Evolutionary conservation across 2,888 invertebrate species (phyloP).

Genomic region (Drosophila mercatorum): DNA sequence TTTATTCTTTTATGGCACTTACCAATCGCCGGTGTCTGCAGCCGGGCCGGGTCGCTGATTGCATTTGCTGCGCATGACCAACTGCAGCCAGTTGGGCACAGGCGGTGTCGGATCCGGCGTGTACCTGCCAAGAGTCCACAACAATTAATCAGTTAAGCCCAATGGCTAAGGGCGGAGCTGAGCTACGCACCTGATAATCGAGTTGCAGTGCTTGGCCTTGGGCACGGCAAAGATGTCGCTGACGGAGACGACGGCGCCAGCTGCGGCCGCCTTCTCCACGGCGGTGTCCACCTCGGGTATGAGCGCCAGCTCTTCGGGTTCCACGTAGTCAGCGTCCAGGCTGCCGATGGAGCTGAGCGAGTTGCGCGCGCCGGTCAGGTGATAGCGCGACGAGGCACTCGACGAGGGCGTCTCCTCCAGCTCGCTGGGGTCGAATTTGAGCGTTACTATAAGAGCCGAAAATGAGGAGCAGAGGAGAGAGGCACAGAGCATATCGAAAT

Average conservation of each 20-base stretch:
- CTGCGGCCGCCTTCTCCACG: constrained; percentile 65
- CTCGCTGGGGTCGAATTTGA: constrained; percentile 85
- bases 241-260: constrained; percentile 6
- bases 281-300: constrained; percentile 76
- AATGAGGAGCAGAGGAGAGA: constrained; percentile 63
- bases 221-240: constrained; percentile 80
- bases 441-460: constrained; percentile 82
- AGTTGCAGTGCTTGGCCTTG: constrained; percentile 78
- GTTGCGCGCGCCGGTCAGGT: constrained; percentile 55
- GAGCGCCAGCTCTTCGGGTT: constrained; percentile 63
- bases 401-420: constrained; percentile 66
- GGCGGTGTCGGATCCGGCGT: constrained; percentile 83
- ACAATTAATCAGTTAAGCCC: not conserved
- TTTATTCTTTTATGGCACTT: constrained; percentile 43
- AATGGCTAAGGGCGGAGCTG: not conserved
- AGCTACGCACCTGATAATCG: constrained; percentile 82
- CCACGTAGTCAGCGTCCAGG: constrained; percentile 64
- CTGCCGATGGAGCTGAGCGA: constrained; percentile 77
- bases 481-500: constrained; percentile 77
- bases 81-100: constrained; percentile 84
- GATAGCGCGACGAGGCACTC: constrained; percentile 37
- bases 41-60: constrained; percentile 47
- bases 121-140: constrained; percentile 65
- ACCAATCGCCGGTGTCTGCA: constrained; percentile 64
- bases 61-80: constrained; percentile 84